phyloP scores from a whole-genome alignment of 2,113 vertebrate genomes.

The Miniopterus natalensis region DNA sequence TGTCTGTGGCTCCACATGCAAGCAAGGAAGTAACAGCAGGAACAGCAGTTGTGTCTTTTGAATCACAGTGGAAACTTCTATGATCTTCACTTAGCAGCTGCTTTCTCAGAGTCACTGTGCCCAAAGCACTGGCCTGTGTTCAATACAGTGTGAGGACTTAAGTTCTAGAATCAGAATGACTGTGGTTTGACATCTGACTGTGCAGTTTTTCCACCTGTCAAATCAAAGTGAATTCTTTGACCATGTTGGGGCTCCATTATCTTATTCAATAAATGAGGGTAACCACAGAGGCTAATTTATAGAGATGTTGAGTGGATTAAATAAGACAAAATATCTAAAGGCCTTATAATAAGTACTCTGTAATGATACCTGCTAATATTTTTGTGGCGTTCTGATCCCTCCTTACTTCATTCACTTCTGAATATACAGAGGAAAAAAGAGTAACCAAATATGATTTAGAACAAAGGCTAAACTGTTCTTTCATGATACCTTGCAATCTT shows the following conservation, averaged over 20 bases:
- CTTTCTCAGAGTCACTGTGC: slow-evolving; percentile 65
- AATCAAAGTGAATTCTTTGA: neutral
- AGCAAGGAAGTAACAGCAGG: slow-evolving; percentile 58
- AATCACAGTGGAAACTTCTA: slow-evolving; percentile 70
- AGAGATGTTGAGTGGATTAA: neutral
- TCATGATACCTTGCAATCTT: neutral
- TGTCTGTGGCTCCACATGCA: neutral
- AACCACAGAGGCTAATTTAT: neutral
- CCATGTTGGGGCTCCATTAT: neutral
- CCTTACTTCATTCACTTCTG: neutral
- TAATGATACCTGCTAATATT: neutral
- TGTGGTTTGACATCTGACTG: neutral
- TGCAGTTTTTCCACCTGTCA: neutral
- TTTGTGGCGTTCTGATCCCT: neutral
- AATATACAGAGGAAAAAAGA: neutral
- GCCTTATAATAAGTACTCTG: neutral
- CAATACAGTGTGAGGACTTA: neutral
- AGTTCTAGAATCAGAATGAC: neutral
- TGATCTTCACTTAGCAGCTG: slow-evolving; percentile 71
- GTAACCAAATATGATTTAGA: neutral
- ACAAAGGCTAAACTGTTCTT: neutral
- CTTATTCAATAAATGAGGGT: neutral
- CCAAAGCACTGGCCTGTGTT: slow-evolving; percentile 27
- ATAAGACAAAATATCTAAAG: neutral
- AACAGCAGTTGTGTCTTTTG: slow-evolving; percentile 66